Conservation (phyloP, 2,888 invertebrate species). For the Chrysolina haemoptera region DNA sequence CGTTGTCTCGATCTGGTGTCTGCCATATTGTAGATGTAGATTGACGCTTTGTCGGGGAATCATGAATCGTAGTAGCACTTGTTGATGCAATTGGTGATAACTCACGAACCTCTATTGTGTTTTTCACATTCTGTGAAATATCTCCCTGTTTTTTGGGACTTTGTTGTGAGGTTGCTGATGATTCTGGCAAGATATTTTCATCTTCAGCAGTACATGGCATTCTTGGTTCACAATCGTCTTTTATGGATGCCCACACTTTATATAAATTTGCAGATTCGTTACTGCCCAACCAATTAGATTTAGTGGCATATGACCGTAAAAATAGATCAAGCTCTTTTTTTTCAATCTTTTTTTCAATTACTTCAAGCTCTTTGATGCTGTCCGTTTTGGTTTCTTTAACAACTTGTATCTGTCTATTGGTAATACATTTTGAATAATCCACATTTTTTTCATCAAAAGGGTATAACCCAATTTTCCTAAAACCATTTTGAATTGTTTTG, state of each 20-base stretch:
- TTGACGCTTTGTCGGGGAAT: neutral
- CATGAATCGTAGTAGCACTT: neutral
- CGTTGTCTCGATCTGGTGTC: neutral
- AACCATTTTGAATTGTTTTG: constrained; percentile 28
- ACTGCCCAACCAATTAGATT: neutral
- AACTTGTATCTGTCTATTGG: neutral
- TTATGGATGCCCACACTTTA: neutral
- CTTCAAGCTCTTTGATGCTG: neutral
- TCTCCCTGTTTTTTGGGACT: neutral
- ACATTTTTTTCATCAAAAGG: constrained; percentile 15
- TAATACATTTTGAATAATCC: constrained; percentile 33
- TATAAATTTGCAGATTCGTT: neutral
- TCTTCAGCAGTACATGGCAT: neutral
- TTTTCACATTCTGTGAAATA: neutral
- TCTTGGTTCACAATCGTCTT: neutral
- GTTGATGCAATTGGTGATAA: constrained; percentile 1
- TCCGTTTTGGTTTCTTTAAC: neutral
- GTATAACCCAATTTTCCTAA: constrained; percentile 7
- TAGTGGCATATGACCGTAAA: neutral
- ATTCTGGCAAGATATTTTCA: neutral
- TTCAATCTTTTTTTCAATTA: neutral
- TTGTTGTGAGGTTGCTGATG: neutral
- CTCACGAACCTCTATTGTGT: neutral
- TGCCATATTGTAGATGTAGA: constrained; percentile 5
- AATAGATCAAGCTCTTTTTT: constrained; percentile 11